Evolutionary conservation across 2,113 vertebrate species (phyloP).

Genomic region (Psittacula cyanocephala): DNA sequence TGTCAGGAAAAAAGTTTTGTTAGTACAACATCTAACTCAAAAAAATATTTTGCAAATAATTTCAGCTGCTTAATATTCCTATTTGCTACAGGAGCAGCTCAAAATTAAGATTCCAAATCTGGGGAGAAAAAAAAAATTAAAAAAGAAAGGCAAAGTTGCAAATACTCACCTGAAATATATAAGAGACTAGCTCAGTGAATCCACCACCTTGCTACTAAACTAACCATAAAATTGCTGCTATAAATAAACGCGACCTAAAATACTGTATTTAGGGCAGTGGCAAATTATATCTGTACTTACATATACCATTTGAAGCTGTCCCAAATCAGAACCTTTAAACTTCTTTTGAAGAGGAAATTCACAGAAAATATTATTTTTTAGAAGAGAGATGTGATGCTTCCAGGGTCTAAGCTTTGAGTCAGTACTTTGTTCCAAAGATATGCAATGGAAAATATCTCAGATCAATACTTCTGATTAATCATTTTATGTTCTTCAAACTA

Average conservation of each 20-base stretch:
- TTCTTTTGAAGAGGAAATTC: background rate
- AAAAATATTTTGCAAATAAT: background rate
- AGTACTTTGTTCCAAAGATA: background rate
- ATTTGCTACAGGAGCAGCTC: background rate
- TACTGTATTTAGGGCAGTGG: background rate
- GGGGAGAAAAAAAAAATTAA: accelerated
- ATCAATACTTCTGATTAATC: background rate
- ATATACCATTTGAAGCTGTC: background rate
- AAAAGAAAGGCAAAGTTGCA: background rate
- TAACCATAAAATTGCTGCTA: background rate
- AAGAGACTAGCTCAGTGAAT: background rate
- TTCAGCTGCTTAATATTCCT: background rate
- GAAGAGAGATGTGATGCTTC: background rate
- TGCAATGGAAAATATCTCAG: background rate
- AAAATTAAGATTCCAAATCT: background rate
- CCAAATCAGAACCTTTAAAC: background rate
- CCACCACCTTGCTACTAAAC: background rate
- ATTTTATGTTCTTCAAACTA: background rate
- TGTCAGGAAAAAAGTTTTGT: background rate
- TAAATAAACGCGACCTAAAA: background rate
- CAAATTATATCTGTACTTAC: background rate
- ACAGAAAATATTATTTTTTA: background rate
- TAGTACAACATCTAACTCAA: background rate
- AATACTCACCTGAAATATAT: background rate
- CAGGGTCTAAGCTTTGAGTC: background rate